Conservation (phyloP, 2,113 vertebrate species). For the Gadus macrocephalus region DNA sequence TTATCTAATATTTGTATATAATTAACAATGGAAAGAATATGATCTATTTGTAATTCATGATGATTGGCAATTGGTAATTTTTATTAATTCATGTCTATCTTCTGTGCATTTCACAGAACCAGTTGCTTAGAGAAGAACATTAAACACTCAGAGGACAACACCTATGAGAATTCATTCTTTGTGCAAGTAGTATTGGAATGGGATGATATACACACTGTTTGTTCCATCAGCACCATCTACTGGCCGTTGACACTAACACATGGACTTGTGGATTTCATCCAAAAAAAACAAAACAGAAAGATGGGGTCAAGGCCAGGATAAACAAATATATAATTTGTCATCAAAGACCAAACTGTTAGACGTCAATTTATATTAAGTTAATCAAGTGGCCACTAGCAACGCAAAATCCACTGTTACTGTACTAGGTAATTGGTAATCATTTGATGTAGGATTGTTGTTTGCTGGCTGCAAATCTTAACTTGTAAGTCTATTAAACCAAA, state of each 20-base stretch:
- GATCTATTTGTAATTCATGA: no score
- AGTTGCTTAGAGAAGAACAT: slow-evolving; percentile 76
- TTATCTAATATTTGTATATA: no score
- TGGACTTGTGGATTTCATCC: no score
- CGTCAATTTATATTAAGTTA: no score
- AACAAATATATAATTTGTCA: slow-evolving; percentile 10
- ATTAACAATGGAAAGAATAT: no score
- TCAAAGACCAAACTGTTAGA: background rate
- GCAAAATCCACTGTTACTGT: no score
- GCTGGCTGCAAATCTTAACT: background rate
- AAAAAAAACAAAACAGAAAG: no score
- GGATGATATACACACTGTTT: slow-evolving; percentile 60
- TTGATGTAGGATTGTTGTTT: no score
- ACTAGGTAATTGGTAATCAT: no score
- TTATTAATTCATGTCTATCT: background rate
- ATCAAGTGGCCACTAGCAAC: no score
- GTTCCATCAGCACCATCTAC: slow-evolving; percentile 38
- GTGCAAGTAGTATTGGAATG: slow-evolving; percentile 78
- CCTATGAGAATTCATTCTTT: slow-evolving; percentile 34
- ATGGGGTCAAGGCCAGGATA: slow-evolving; percentile 3
- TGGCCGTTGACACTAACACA: slow-evolving; percentile 29
- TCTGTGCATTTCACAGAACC: slow-evolving; percentile 74
- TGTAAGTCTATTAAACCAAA: no score
- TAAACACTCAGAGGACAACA: slow-evolving; percentile 38
- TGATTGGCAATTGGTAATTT: no score